Conservation (phyloP, 2,888 invertebrate species). For the Lasius fuliginosus region DNA sequence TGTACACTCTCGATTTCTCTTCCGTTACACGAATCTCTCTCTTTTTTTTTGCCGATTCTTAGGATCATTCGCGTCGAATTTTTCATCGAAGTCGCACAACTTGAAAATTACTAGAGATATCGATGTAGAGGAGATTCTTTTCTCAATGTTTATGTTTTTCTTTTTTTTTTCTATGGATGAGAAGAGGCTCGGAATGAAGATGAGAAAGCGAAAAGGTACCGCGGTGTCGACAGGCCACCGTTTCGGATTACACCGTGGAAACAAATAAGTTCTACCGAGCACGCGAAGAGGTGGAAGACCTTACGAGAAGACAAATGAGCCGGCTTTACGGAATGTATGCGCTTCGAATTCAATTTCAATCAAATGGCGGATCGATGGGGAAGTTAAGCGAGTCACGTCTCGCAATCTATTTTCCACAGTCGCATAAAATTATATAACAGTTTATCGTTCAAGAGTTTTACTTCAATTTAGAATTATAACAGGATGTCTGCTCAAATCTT, state of each 20-base stretch:
- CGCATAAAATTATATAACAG: neutral
- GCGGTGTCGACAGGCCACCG: slow-evolving; percentile 61
- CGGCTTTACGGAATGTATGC: slow-evolving; percentile 47
- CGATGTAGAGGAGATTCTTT: neutral
- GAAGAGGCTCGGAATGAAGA: neutral
- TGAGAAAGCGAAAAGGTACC: slow-evolving; percentile 40
- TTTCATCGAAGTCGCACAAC: neutral
- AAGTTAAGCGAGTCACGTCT: neutral
- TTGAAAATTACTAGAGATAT: neutral
- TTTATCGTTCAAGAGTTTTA: neutral
- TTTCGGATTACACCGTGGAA: slow-evolving; percentile 79
- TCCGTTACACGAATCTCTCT: neutral
- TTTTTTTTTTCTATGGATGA: neutral
- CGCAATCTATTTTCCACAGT: neutral
- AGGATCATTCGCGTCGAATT: neutral
- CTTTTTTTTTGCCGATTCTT: neutral
- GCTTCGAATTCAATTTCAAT: slow-evolving; percentile 54
- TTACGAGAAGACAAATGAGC: slow-evolving; percentile 61
- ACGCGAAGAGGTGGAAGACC: slow-evolving; percentile 59
- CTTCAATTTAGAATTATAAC: neutral
- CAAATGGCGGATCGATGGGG: slow-evolving; percentile 53
- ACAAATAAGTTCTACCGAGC: slow-evolving; percentile 78
- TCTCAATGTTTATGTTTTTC: neutral
- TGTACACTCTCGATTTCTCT: neutral
- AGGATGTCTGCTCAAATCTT: too few species aligned